Evolutionary conservation across 2,888 invertebrate species (phyloP).

Genomic region (Entomobrya proxima): DNA sequence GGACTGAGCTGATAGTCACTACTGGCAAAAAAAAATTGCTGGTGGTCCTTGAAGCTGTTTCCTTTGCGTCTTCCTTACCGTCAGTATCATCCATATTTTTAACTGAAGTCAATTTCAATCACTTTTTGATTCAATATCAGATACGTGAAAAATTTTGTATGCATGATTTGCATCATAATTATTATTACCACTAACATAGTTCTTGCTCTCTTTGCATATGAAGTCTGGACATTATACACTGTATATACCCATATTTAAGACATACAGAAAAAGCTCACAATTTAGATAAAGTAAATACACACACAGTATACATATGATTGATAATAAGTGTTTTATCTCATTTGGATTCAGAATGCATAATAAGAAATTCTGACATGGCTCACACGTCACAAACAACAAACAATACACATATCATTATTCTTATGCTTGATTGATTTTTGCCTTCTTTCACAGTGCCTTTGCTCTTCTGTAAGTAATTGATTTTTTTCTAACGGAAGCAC

Average conservation of each 20-base stretch:
- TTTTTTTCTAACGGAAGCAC: slow-evolving; percentile 74
- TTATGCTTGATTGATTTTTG: slow-evolving; percentile 75
- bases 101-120: slow-evolving; percentile 61
- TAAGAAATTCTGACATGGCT: slow-evolving; percentile 50
- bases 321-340: not conserved
- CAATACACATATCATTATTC: slow-evolving; percentile 68
- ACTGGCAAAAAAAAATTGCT: not conserved
- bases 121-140: slow-evolving; percentile 35
- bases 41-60: slow-evolving; percentile 65
- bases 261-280: not conserved
- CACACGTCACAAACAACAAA: slow-evolving; percentile 58
- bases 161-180: slow-evolving; percentile 63
- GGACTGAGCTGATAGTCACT: not conserved
- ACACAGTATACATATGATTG: not conserved
- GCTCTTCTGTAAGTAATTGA: slow-evolving; percentile 70
- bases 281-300: slow-evolving; percentile 15
- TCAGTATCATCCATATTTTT: slow-evolving; percentile 10
- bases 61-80: slow-evolving; percentile 22
- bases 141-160: slow-evolving; percentile 25
- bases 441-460: slow-evolving; percentile 48
- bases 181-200: slow-evolving; percentile 13
- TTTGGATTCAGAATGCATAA: slow-evolving; percentile 32
- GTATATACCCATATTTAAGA: not conserved
- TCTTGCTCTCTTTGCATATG: too few species aligned
- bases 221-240: too few species aligned